Conservation (phyloP, 2,113 vertebrate genomes). For the Ctenodactylus gundi region DNA sequence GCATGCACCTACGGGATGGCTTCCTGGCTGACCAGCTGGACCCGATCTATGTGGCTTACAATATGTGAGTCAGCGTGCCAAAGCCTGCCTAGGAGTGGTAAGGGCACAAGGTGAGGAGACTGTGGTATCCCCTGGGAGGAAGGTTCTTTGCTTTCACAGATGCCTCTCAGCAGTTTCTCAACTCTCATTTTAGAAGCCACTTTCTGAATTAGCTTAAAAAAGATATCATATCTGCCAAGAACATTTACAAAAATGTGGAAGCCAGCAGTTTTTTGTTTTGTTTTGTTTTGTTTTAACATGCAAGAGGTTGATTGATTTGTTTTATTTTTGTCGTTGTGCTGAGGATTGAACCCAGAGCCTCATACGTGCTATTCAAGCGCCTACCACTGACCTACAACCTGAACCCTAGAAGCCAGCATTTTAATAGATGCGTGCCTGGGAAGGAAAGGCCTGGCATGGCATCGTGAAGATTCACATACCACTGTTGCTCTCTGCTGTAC, state of each 20-base stretch:
- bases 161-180: conserved; percentile 21
- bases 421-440: conserved; percentile 53
- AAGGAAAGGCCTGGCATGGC: not conserved
- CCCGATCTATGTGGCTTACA: conserved; percentile 98
- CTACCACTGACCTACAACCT: not conserved
- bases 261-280: conserved; percentile 65
- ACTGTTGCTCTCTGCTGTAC: conserved; percentile 60
- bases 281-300: not conserved
- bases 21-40: conserved; percentile 98
- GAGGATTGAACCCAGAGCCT: not conserved
- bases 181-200: conserved; percentile 30
- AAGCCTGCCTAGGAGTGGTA: accelerated
- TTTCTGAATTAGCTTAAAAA: conserved; percentile 67
- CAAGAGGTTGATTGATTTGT: not conserved
- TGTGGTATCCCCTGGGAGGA: not conserved
- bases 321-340: not conserved
- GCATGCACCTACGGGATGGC: conserved; percentile 97
- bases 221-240: conserved; percentile 19
- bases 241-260: conserved; percentile 50
- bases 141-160: not conserved
- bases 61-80: conserved; percentile 87
- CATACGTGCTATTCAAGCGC: not conserved
- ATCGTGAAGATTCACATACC: not conserved
- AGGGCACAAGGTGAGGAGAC: not conserved
- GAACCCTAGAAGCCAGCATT: conserved; percentile 55